phyloP scores from a whole-genome alignment of 92 coral and sea anemone genomes.

The Porites lobata region DNA sequence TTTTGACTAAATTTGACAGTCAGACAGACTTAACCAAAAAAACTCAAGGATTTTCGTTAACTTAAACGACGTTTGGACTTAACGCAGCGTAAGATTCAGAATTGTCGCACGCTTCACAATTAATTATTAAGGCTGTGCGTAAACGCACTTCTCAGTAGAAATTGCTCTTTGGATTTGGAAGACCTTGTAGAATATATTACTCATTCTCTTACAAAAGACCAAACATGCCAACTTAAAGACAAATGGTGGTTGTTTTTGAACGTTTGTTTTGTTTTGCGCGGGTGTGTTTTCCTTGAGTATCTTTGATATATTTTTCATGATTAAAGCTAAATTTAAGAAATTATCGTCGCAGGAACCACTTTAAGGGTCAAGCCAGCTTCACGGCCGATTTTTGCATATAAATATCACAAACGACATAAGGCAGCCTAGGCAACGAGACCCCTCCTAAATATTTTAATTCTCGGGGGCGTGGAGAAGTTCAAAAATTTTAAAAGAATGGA shows the following conservation, averaged over 20 bases:
- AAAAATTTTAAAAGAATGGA: not conserved
- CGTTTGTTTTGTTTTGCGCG: too few species aligned
- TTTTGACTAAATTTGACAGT: not conserved
- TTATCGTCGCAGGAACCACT: not conserved
- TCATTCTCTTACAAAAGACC: not conserved
- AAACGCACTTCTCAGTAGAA: not conserved
- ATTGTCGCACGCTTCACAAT: not conserved
- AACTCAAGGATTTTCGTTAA: not conserved
- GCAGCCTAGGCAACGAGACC: constrained; percentile 28
- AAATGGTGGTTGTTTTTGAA: not conserved
- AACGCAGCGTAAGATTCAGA: not conserved
- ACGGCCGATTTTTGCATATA: not conserved
- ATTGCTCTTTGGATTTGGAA: not conserved
- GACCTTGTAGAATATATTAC: not conserved
- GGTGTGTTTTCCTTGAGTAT: not conserved
- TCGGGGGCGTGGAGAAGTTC: not conserved
- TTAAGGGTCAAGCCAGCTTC: not conserved
- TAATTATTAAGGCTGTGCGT: not conserved
- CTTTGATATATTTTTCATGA: too few species aligned
- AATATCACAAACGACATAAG: not conserved
- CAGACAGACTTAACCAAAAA: not conserved
- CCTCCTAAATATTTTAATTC: not conserved
- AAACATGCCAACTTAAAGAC: not conserved
- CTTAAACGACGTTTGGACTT: not conserved
- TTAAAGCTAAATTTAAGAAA: not conserved